Conservation (phyloP, 2,888 invertebrate genomes). For the Meteorus colon region DNA sequence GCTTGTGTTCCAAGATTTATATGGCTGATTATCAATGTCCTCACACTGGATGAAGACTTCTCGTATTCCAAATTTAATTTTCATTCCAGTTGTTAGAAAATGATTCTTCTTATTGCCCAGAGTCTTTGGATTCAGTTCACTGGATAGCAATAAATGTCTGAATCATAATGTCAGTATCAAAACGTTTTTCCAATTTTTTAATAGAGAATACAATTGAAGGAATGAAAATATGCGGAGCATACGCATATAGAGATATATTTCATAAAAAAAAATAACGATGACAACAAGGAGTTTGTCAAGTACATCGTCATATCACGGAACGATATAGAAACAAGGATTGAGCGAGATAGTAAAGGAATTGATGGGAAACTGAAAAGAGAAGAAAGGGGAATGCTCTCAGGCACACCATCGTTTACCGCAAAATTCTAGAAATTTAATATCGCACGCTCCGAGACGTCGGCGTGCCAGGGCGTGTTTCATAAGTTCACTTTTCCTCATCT, state of each 20-base stretch:
- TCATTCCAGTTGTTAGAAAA: no score
- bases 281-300: slow-evolving; percentile 17
- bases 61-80: no score
- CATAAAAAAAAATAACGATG: background rate
- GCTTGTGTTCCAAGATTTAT: no score
- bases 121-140: no score
- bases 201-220: no score
- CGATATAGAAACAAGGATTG: background rate
- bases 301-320: background rate
- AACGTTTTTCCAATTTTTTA: no score
- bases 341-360: slow-evolving; percentile 27
- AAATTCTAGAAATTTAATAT: slow-evolving; percentile 78
- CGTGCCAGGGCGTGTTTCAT: slow-evolving; percentile 63
- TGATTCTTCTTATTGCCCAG: no score
- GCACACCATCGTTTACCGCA: slow-evolving; percentile 69
- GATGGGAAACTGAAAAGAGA: slow-evolving; percentile 32
- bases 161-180: no score
- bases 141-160: no score
- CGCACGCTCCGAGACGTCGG: slow-evolving; percentile 61
- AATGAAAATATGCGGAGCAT: no score
- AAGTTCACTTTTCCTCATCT: slow-evolving; percentile 60
- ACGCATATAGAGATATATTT: background rate
- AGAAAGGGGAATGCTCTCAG: slow-evolving; percentile 45
- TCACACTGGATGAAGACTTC: no score
- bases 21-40: no score